A percentile compares a stretch with the other conserved stretches of the same genome.
phyloP scores from a whole-genome alignment of 2,888 invertebrate species.

The Carterocephalus palaemon region DNA sequence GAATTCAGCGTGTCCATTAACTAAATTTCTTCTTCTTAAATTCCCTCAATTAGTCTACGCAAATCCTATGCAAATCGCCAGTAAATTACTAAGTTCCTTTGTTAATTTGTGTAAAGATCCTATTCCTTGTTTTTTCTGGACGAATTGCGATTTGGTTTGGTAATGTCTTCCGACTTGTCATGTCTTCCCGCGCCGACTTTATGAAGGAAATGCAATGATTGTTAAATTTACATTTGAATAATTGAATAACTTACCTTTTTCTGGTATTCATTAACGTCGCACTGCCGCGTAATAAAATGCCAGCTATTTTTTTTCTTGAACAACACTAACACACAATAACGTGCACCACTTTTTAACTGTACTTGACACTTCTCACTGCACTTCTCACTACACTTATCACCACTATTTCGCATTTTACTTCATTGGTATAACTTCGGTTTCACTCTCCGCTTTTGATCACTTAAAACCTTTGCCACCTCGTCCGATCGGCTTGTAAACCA shows the following conservation, averaged over 20 bases:
- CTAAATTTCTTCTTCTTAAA: conserved; percentile 38
- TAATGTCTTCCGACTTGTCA: conserved; percentile 14
- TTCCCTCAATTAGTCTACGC: conserved; percentile 53
- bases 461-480: too few species aligned
- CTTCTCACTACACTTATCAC: too few species aligned
- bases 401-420: too few species aligned
- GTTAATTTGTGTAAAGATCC: conserved; percentile 47
- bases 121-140: conserved; percentile 24
- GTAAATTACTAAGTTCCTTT: conserved; percentile 52
- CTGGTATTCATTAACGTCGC: too few species aligned
- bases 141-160: conserved; percentile 22
- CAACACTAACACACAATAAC: too few species aligned
- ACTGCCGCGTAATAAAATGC: too few species aligned
- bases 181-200: not conserved
- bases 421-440: too few species aligned
- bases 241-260: conserved; percentile 9
- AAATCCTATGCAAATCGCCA: conserved; percentile 60
- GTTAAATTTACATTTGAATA: conserved; percentile 12
- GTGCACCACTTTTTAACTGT: too few species aligned
- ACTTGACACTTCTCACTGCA: too few species aligned
- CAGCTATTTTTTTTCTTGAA: too few species aligned
- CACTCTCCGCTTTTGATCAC: conserved; percentile 3
- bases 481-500: too few species aligned
- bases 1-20: conserved; percentile 29
- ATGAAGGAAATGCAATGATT: conserved; percentile 6